Evolutionary conservation across 2,113 vertebrate genomes (phyloP), one percentile per base, ranked within the genome.

Genomic region (Pterocles orientalis): DNA sequence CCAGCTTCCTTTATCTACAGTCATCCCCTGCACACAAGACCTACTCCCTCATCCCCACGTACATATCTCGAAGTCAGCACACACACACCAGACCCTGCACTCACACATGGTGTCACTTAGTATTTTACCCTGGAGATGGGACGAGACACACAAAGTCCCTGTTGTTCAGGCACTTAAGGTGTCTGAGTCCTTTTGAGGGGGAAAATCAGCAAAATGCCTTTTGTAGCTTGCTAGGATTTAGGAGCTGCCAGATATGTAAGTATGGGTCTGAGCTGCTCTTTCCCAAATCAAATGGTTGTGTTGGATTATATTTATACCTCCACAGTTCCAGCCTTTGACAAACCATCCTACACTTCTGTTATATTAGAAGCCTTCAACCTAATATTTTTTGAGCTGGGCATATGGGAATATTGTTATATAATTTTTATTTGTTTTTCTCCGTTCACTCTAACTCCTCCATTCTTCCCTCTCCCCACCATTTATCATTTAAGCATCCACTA

Each of bases 371-470:
- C 45, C 31, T 82, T 82, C 56, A 70, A 56, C 69, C 83, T 94
- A 94, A 58, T 96, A 68, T 84, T 85, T 87, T 96, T 86, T 70
- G 48, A 94, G 56, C 77, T 76, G 57, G 81, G 86, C 77, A 79
- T 94, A 86, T 84, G 93, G 89, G 72, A 95, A 57, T 51, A 64
- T 54, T 80, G 58, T 87, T 76, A n/a, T 53, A 43, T 56, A 69
- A 88, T 81, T 36, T 81, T 75, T 82, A 62, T 95, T 95, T 79
- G 75, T 66, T 91, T 86, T 51, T 53, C 39, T 94, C 73, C 91
- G 86, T 95, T 96, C 88, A 84, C 57, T 90, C 26, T 90, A 50
- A 69, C 60, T 86, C 83, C 77, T 95, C 72, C 78, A 45, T 93
- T 89, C 73, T 92, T 92, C 65, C 54, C 57, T 86, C 48, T 91